Evolutionary conservation across 2,113 vertebrate genomes (phyloP).

Genomic region (Hymenochirus boettgeri): DNA sequence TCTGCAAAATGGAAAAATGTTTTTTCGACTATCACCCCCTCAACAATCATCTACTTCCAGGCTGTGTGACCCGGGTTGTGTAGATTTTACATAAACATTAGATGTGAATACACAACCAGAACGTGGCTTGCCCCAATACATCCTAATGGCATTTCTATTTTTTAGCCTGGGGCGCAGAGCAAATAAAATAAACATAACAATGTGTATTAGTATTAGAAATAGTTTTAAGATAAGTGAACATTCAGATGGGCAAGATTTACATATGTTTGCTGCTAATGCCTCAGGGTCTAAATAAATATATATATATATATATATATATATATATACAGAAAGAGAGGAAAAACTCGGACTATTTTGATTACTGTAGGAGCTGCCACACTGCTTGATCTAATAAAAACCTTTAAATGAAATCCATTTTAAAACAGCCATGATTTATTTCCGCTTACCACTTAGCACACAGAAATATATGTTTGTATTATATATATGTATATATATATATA

Average conservation of each 20-base stretch:
- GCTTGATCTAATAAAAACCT: no score
- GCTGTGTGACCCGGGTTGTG: not conserved
- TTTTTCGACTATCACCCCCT: slow-evolving; percentile 46
- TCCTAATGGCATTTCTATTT: not conserved
- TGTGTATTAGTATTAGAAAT: slow-evolving; percentile 2
- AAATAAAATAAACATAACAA: slow-evolving; percentile 10
- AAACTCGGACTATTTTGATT: no score
- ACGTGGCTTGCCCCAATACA: slow-evolving; percentile 3
- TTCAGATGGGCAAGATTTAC: slow-evolving; percentile 22
- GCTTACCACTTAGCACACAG: no score
- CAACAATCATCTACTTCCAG: slow-evolving; percentile 24
- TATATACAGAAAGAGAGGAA: no score
- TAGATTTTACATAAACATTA: not conserved
- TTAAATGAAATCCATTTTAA: no score
- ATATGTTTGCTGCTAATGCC: slow-evolving; percentile 8
- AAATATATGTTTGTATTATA: no score
- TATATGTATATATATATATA: no score
- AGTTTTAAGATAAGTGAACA: slow-evolving; percentile 3
- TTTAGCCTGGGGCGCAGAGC: slow-evolving; percentile 16
- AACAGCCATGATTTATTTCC: no score
- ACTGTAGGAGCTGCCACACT: no score
- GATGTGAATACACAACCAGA: not conserved
- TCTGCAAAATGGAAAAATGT: slow-evolving; percentile 49
- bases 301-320: slow-evolving; percentile 19
- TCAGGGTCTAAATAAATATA: not conserved